Evolutionary conservation across 2,888 invertebrate genomes (phyloP), one percentile per base, ranked within the genome.

Genomic region (Herminia tarsipennalis): DNA sequence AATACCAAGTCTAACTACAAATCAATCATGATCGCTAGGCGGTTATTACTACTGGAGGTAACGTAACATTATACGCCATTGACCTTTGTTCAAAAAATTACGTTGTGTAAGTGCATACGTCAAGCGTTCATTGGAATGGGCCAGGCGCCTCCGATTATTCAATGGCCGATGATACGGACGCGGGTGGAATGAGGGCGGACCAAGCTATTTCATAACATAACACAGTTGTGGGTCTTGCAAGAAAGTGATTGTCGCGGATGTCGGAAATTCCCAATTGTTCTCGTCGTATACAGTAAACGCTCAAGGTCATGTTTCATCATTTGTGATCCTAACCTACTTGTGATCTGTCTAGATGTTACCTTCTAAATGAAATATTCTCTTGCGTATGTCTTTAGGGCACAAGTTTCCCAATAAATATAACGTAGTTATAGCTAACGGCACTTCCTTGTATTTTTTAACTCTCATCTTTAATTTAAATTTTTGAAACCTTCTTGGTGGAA

Each of bases 201-300:
- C 70, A 58, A 65, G 5, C 54, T 60, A 80, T 87, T 86, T 85
- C 86, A 77, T 85, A 87, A 88, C 73, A 56, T 58, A 53, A 42
- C 32, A 28, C 60, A 29, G 18, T 29, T 13, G 21, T 56, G 22
- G 20, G 28, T 48, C 35, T 36, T 35, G 48, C 53, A 74, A 58
- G 76, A 76, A 82, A 83, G 81, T 76, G 77, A 83, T 73, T 55
- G 58, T 63, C 46, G 58, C 75, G 75, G 73, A 76, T 75, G 63
- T 67, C 45, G 61, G 74, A 67, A 76, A 71, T 57, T 59, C 68
- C 67, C 30, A 61, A 62, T 51, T 49, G 41, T 53, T 58, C 36
- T 16, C 54, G 41, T 34, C 18, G 28, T 8, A 9, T 25, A 32
- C 34, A 4, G 35, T 9, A 20, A 22, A 20, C 2, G 5, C 12